phyloP scores from a whole-genome alignment of 2,797 vertebrate genomes.

The Coregonus suidteri region DNA sequence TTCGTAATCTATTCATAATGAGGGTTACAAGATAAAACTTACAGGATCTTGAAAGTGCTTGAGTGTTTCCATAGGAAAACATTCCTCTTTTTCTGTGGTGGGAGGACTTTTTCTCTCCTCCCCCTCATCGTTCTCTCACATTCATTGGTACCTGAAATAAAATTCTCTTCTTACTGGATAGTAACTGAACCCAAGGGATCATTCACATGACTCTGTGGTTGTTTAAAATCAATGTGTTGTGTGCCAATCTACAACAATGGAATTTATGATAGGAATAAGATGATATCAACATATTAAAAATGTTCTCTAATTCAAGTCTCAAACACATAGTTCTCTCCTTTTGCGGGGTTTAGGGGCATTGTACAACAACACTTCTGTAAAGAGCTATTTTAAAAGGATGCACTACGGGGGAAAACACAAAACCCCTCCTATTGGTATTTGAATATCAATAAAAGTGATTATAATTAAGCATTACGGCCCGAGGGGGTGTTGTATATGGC shows the following conservation, averaged over 20 bases:
- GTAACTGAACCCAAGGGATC: background rate
- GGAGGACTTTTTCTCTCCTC: constrained; percentile 55
- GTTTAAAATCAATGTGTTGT: background rate
- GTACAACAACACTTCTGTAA: no score
- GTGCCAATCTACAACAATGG: background rate
- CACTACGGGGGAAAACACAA: no score
- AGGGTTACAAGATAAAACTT: constrained; percentile 16
- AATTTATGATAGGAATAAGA: background rate
- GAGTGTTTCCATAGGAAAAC: constrained; percentile 32
- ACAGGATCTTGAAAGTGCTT: constrained; percentile 44
- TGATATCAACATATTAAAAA: background rate
- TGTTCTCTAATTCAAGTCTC: background rate
- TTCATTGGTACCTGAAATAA: constrained; percentile 42
- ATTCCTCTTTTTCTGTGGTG: constrained; percentile 38
- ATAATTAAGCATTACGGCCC: no score
- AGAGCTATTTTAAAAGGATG: no score
- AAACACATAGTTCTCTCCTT: background rate
- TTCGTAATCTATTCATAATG: no score
- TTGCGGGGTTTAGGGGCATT: background rate
- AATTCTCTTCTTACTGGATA: constrained; percentile 4
- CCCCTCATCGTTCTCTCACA: constrained; percentile 64
- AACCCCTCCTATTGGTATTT: background rate
- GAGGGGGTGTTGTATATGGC: no score
- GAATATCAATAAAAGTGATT: no score
- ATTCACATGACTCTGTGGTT: background rate